These are phyloP conservation scores for Dimorphilus gyrociliatus DNA, from an alignment of 2,888 invertebrate genomes.

Conservation along the genomic window DNA sequence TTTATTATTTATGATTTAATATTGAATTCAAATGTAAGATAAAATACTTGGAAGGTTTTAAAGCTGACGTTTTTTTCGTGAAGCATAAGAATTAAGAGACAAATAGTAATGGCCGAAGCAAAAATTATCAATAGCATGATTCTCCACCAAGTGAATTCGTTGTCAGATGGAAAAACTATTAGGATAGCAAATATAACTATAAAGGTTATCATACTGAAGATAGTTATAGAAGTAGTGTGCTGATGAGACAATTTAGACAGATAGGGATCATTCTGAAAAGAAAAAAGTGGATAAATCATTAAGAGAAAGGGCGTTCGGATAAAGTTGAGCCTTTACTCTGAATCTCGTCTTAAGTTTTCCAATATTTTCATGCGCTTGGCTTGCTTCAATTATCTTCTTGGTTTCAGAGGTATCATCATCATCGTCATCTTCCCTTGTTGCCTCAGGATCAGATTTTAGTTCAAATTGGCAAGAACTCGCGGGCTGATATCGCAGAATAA, in stretches of 20 bases:
- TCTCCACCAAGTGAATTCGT: conserved; percentile 52
- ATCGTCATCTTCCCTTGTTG: conserved; percentile 1
- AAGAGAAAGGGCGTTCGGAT: too few species aligned
- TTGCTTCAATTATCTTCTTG: conserved; percentile 17
- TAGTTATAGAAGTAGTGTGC: conserved; percentile 52
- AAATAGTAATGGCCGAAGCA: conserved; percentile 17
- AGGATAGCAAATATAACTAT: conserved; percentile 31
- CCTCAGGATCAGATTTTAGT: conserved; percentile 21
- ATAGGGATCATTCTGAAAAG: neutral
- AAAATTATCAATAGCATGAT: conserved; percentile 41
- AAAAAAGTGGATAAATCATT: neutral
- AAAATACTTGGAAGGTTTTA: conserved; percentile 31
- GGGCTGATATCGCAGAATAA: conserved; percentile 59
- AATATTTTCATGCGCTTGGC: conserved; percentile 41
- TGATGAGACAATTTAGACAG: too few species aligned
- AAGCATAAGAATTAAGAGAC: conserved; percentile 28
- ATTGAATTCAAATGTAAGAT: neutral
- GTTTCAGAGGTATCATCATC: conserved; percentile 2
- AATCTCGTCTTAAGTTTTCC: conserved; percentile 55
- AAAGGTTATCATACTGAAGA: conserved; percentile 45
- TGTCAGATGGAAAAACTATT: conserved; percentile 46
- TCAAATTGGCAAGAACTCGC: conserved; percentile 28
- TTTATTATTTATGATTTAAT: neutral
- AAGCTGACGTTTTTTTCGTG: conserved; percentile 36
- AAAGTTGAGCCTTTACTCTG: too few species aligned